A percentile compares a stretch with the other conserved stretches of the same genome.
These are phyloP conservation scores for Lepidurus arcticus DNA, from an alignment of 1,140 invertebrate species.

Conservation along the genomic window DNA sequence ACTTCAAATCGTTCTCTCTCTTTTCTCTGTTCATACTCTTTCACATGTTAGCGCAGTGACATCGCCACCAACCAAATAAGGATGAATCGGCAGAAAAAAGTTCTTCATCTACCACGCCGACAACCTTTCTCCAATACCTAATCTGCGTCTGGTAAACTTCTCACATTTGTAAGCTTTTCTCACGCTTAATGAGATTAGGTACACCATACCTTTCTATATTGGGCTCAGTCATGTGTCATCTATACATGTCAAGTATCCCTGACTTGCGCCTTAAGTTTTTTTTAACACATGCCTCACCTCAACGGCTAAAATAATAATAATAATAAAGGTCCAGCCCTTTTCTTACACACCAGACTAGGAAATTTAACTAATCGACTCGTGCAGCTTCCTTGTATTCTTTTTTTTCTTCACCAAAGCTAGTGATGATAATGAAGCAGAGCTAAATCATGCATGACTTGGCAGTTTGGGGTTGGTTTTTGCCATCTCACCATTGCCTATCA, in stretches of 20 bases:
- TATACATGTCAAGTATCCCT: background rate
- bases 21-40: background rate
- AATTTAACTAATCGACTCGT: too few relatives aligned
- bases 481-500: background rate
- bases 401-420: too few relatives aligned
- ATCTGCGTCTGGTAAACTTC: background rate
- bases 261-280: background rate
- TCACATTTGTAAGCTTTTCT: background rate
- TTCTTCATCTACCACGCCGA: background rate
- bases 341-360: too few relatives aligned
- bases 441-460: background rate
- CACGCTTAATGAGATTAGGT: conserved; percentile 14
- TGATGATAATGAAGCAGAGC: background rate
- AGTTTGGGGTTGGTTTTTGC: background rate
- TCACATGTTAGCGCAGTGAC: conserved; percentile 3
- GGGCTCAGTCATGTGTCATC: background rate
- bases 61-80: background rate
- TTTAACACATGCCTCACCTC: background rate
- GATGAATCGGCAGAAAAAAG: background rate
- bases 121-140: background rate
- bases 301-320: background rate
- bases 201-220: background rate
- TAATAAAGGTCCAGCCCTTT: too few relatives aligned
- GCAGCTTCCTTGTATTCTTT: too few relatives aligned
- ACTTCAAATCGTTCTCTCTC: background rate